Conservation (phyloP, 2,797 vertebrate species). For the Malurus leucopterus region DNA sequence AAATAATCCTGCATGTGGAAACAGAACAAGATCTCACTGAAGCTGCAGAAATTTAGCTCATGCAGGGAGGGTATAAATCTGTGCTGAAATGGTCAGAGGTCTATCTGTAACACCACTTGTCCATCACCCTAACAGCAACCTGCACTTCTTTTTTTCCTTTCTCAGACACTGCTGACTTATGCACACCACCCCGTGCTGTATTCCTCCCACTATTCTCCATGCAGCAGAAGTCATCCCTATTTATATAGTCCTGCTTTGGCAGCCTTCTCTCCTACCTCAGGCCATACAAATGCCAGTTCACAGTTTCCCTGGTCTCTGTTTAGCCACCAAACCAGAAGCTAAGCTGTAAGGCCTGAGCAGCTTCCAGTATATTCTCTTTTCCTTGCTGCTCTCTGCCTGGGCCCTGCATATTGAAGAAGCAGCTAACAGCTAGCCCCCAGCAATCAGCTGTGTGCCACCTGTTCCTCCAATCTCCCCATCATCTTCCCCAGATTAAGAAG, state of each 20-base stretch:
- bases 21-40: background rate
- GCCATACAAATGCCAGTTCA: background rate
- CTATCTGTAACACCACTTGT: background rate
- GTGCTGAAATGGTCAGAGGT: background rate
- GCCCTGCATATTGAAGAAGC: background rate
- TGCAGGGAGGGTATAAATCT: background rate
- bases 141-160: background rate
- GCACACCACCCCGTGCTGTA: background rate
- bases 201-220: background rate
- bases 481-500: background rate
- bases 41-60: background rate
- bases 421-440: slow-evolving; percentile 4
- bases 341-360: background rate
- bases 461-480: background rate
- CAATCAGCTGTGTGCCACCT: slow-evolving; percentile 47
- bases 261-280: background rate
- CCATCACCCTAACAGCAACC: background rate
- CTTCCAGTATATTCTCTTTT: background rate
- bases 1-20: background rate
- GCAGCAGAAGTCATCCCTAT: background rate
- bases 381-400: background rate
- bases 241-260: background rate
- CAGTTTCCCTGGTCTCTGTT: background rate
- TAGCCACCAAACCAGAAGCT: background rate
- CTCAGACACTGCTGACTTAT: background rate